Base-by-base conservation (phyloP, 2,797 vertebrate species). In the Hafferia zeledoni region DNA sequence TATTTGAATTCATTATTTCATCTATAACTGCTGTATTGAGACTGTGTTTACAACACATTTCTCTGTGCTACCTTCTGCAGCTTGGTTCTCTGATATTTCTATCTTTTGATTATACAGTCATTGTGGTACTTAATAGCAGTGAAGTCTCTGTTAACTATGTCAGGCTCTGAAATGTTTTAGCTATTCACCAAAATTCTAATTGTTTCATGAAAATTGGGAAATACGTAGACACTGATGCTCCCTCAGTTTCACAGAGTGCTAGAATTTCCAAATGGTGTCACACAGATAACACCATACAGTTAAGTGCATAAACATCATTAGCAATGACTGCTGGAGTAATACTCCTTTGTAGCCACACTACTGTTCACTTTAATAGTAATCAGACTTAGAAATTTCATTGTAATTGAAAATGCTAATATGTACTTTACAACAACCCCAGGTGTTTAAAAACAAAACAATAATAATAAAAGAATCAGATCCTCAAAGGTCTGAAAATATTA, bases 281-380 rank as follows among this genome's bases (percentile, higher is more conserved):
- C 33, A 60, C 12, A 75, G 49, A 57, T 37, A 60, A 39, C 68
- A 33, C 10, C 0, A 7, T 3, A 63, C 16, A 63, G 31, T 25
- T 86, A 81, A 90, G 28, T 49, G 35, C 44, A 93, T 78, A 90
- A 89, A 75, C 49, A 49, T 71, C 41, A 64, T 91, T 93, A 87
- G 7, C 65, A 94, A 17, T 64, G 49, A 75, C 43, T 85, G 57
- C 61, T 60, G 61, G 61, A 88, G 27, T 74, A 86, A 78, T 78
- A 88, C 30, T 69, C 24, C 19, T 69, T 82, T 76, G 35, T 44
- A 89, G 35, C n/a, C 20, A 81, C 22, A 47, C 20, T 46, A 24
- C 19, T 37, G 31, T 20, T 94, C 53, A 75, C 31, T 81, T 88
- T 53, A 50, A 63, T 81, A 89, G 74, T 13, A 61, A 93, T 84